Base-by-base conservation (phyloP, 2,113 vertebrate genomes). In the Jacana jacana region DNA sequence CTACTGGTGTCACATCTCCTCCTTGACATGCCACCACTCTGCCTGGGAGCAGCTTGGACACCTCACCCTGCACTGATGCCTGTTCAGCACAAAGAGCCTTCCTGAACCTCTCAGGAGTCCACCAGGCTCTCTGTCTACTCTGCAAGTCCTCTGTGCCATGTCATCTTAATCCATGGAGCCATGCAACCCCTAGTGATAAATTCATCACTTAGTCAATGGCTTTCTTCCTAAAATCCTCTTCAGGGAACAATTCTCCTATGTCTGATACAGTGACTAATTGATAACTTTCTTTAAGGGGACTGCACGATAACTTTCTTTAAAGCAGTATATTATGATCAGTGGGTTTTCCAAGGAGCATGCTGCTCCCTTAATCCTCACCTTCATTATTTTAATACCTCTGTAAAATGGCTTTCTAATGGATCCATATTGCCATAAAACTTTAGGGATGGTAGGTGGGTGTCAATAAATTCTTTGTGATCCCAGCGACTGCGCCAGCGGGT, bases 341-440 rank as follows among this genome's bases (percentile, higher is more conserved):
- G 70, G 86, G 65, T 69, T 80, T 97, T 86, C 80, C 76, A 33
- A 63, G 89, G 91, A 92, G 82, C 9, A 9, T 65, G 83, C 75
- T 88, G 75, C 75, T 94, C 78, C 58, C 90, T 96, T 78, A 72
- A 92, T 91, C 82, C 95, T 97, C 96, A 91, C 93, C 93, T 96
- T 96, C 95, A 68, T 95, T 97, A 97, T 93, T 96, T 98, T 95
- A 97, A 97, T 97, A 93, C 88, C 91, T 68, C 95, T 79, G 95
- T 70, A 90, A 97, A 97, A 95, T 84, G 89, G 87, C 61, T 73
- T 80, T 84, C 95, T 97, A 94, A 95, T 95, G 91, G 95, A 82
- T 89, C 94, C 89, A 55, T 88, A 91, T 87, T 91, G 92, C 86
- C 70, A 70, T 97, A 96, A 97, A 95, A 90, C 73, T 92, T 96